These are phyloP conservation scores for Acanthosepion lycidas DNA, from an alignment of 2,888 invertebrate species.

Conservation along the genomic window DNA sequence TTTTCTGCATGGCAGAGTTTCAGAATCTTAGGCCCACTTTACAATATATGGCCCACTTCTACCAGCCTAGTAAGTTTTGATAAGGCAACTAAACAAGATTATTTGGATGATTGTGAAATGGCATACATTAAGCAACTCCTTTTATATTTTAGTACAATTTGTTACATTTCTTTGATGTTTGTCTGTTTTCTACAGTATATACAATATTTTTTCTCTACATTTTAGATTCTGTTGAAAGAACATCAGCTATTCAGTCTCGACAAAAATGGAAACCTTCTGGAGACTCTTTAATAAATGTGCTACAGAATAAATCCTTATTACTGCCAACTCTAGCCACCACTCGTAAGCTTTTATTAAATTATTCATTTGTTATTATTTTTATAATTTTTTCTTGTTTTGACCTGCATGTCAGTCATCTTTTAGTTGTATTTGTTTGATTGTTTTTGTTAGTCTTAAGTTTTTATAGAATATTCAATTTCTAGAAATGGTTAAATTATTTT, in stretches of 20 bases:
- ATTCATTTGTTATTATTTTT: not conserved
- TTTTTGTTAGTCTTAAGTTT: not conserved
- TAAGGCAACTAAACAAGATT: too few relatives aligned
- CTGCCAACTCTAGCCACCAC: not conserved
- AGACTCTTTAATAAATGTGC: not conserved
- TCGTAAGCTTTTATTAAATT: not conserved
- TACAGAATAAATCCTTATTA: conserved; percentile 40
- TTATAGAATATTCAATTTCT: not conserved
- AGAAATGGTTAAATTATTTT: not conserved
- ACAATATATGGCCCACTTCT: too few relatives aligned
- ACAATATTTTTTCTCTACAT: not conserved
- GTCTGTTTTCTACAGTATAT: too few relatives aligned
- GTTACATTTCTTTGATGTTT: too few relatives aligned
- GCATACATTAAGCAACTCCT: too few relatives aligned
- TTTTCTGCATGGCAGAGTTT: too few relatives aligned
- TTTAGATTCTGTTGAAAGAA: conserved; percentile 39
- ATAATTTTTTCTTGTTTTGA: not conserved
- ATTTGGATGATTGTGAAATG: too few relatives aligned
- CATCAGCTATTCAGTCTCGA: not conserved
- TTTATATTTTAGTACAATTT: too few relatives aligned
- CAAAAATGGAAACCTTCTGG: conserved; percentile 42
- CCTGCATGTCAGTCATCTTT: too few relatives aligned
- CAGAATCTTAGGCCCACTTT: too few relatives aligned
- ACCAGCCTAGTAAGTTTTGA: too few relatives aligned
- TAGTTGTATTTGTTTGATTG: too few relatives aligned